Conservation (phyloP, 2,113 vertebrate species). For the Solenodon paradoxus region DNA sequence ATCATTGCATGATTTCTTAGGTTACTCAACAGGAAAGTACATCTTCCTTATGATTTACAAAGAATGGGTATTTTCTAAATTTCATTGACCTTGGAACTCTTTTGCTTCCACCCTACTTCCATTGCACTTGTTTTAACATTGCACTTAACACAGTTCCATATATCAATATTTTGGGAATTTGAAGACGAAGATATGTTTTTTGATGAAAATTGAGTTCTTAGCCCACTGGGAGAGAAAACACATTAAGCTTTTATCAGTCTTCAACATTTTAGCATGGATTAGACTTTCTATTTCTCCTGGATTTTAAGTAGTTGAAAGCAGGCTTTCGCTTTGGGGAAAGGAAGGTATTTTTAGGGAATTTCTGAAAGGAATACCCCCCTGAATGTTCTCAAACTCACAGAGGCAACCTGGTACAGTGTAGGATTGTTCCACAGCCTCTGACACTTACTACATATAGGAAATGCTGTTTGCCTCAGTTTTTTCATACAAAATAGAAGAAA, state of each 20-base stretch:
- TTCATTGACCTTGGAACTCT: neutral
- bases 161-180: constrained; percentile 41
- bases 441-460: too few relatives aligned
- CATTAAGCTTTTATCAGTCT: constrained; percentile 50
- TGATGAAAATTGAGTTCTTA: constrained; percentile 51
- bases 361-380: neutral
- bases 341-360: neutral
- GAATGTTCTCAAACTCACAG: too few relatives aligned
- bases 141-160: neutral
- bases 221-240: constrained; percentile 32
- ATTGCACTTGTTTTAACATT: neutral
- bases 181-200: constrained; percentile 34
- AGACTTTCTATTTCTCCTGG: constrained; percentile 15
- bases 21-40: neutral
- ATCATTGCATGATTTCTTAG: neutral
- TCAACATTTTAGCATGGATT: constrained; percentile 49
- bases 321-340: neutral
- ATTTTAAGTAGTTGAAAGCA: neutral
- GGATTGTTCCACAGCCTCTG: neutral
- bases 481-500: neutral
- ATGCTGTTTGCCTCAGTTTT: neutral
- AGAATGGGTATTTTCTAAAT: neutral
- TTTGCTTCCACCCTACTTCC: accelerated
- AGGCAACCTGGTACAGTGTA: neutral
- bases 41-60: neutral